A percentile compares a stretch with the other conserved stretches of the same genome.
Evolutionary conservation across 2,888 invertebrate genomes (phyloP).

Genomic region (Diplolepis rosae): DNA sequence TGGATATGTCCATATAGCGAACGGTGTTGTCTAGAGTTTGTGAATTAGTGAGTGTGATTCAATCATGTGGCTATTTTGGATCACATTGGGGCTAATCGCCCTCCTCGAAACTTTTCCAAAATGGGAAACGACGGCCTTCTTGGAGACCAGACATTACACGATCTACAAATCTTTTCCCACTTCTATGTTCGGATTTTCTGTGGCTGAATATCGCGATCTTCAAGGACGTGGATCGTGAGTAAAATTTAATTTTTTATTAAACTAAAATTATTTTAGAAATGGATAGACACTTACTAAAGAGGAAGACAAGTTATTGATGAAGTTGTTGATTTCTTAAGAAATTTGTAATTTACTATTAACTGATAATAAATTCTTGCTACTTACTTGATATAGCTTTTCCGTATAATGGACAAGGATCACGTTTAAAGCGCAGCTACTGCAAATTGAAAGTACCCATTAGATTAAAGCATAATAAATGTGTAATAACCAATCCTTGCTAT

Average conservation of each 20-base stretch:
- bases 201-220: constrained; percentile 65
- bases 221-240: constrained; percentile 62
- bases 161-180: constrained; percentile 56
- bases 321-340: too few relatives aligned
- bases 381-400: too few relatives aligned
- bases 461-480: too few relatives aligned
- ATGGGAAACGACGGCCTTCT: constrained; percentile 50
- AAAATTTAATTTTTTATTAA: neutral
- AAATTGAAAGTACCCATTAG: too few relatives aligned
- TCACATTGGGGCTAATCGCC: constrained; percentile 41
- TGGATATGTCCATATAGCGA: constrained; percentile 16
- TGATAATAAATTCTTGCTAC: too few relatives aligned
- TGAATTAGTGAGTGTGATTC: constrained; percentile 24
- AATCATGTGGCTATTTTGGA: constrained; percentile 38
- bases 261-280: constrained; percentile 23
- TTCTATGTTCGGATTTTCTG: constrained; percentile 71
- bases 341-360: too few relatives aligned
- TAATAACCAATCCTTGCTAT: too few relatives aligned
- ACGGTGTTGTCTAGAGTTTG: constrained; percentile 6
- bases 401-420: too few relatives aligned
- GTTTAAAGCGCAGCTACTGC: too few relatives aligned
- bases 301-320: too few relatives aligned
- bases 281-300: neutral
- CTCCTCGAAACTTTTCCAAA: constrained; percentile 35
- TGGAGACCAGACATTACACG: constrained; percentile 68